Evolutionary conservation across 1,140 invertebrate genomes (phyloP).

Genomic region (Lepidurus apus): DNA sequence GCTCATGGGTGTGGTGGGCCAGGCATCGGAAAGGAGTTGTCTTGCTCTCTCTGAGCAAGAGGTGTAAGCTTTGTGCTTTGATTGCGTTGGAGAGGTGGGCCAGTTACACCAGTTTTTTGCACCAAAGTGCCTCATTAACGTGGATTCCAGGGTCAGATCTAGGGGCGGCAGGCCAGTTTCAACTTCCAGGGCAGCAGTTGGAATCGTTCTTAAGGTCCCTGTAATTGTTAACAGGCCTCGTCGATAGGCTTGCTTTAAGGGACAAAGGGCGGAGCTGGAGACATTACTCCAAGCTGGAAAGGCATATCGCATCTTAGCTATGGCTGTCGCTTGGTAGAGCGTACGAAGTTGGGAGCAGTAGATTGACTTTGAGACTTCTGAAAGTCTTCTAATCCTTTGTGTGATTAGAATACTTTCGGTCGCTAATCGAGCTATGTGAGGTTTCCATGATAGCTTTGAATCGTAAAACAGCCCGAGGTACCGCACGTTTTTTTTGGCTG

Average conservation of each 20-base stretch:
- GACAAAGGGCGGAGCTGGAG: background rate
- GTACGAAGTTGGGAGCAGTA: too few species aligned
- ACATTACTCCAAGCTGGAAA: background rate
- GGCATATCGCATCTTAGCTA: too few species aligned
- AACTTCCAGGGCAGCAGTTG: background rate
- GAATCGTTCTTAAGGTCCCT: background rate
- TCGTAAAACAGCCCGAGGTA: too few species aligned
- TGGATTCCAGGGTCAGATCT: background rate
- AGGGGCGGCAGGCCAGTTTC: background rate
- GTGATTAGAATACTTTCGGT: too few species aligned
- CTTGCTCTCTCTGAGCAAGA: background rate
- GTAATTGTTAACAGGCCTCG: background rate
- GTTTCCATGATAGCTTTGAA: too few species aligned
- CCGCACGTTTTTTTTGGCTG: too few species aligned
- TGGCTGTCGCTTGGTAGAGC: too few species aligned
- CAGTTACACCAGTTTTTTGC: background rate
- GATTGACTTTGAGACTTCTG: too few species aligned
- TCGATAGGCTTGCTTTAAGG: background rate
- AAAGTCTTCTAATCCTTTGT: too few species aligned
- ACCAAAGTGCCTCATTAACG: background rate
- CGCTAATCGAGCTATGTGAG: too few species aligned
- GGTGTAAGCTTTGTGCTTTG: background rate
- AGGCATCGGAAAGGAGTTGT: background rate
- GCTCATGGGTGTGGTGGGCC: background rate
- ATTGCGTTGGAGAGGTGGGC: background rate